These are phyloP conservation scores for Lepidostoma basale DNA, from an alignment of 1,140 invertebrate genomes.

Conservation along the genomic window DNA sequence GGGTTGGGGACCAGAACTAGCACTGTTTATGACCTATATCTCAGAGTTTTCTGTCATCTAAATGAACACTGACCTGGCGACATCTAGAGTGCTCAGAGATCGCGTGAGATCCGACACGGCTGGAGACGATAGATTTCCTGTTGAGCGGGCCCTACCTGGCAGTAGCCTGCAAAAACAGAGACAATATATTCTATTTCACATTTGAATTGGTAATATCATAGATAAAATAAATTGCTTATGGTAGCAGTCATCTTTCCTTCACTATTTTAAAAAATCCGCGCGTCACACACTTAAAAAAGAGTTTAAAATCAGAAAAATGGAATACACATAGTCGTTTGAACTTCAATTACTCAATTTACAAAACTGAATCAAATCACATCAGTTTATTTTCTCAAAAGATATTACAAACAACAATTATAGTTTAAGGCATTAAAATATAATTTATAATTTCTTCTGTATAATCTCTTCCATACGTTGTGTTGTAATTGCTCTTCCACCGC, in stretches of 20 bases:
- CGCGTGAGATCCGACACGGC: conserved; percentile 24
- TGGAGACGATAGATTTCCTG: conserved; percentile 36
- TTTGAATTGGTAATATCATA: not conserved
- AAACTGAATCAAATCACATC: too few species aligned
- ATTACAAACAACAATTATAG: too few species aligned
- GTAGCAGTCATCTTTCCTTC: not conserved
- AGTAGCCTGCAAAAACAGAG: conserved; percentile 29
- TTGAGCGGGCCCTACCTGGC: conserved; percentile 38
- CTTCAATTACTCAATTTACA: too few species aligned
- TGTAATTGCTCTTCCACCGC: too few species aligned
- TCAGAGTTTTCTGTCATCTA: not conserved
- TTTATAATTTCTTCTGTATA: too few species aligned
- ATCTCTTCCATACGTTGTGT: too few species aligned
- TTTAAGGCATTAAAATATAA: too few species aligned
- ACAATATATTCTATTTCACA: not conserved
- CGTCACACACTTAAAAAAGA: not conserved
- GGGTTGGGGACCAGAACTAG: not conserved
- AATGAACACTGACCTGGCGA: conserved; percentile 19
- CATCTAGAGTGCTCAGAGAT: conserved; percentile 37
- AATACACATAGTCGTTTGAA: too few species aligned
- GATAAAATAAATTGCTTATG: not conserved
- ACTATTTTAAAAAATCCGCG: not conserved
- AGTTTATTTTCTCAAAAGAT: too few species aligned
- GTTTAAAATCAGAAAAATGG: not conserved
- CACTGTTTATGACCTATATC: not conserved